Conservation (phyloP, 2,113 vertebrate genomes). For the Cathartes aura region DNA sequence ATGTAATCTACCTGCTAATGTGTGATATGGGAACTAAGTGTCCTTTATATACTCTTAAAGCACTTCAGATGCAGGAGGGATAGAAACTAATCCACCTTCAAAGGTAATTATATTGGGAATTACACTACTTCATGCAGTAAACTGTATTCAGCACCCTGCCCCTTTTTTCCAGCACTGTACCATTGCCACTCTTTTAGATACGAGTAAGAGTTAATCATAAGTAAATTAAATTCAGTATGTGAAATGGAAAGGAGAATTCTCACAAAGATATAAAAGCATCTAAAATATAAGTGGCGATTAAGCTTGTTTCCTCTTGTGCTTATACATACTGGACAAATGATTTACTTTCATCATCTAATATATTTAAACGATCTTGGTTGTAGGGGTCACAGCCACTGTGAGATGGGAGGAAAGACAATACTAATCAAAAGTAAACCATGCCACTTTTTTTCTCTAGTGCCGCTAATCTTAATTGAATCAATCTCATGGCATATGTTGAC, state of each 20-base stretch:
- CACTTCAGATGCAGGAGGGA: neutral
- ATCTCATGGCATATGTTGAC: conserved; percentile 93
- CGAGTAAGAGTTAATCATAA: conserved; percentile 28
- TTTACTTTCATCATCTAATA: conserved; percentile 26
- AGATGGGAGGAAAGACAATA: conserved; percentile 82
- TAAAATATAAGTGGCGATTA: neutral
- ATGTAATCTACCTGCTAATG: neutral
- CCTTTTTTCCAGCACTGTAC: neutral
- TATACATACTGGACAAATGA: neutral
- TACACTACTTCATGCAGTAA: conserved; percentile 62
- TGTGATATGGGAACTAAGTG: conserved; percentile 11
- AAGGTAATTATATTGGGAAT: conserved; percentile 72
- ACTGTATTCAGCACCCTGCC: conserved; percentile 26
- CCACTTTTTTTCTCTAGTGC: conserved; percentile 78
- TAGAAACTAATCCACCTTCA: conserved; percentile 37
- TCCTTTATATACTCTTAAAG: conserved; percentile 8
- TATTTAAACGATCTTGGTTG: conserved; percentile 30
- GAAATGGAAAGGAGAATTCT: conserved; percentile 12
- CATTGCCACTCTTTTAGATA: neutral
- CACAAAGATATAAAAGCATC: neutral
- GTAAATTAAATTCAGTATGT: neutral
- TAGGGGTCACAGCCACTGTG: conserved; percentile 53
- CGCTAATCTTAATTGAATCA: conserved; percentile 99
- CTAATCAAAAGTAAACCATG: conserved; percentile 89
- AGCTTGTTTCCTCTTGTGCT: conserved; percentile 33